A percentile compares a stretch with the other conserved stretches of the same genome.
Evolutionary conservation across 2,113 vertebrate genomes (phyloP).

Genomic region (Galemys pyrenaicus): DNA sequence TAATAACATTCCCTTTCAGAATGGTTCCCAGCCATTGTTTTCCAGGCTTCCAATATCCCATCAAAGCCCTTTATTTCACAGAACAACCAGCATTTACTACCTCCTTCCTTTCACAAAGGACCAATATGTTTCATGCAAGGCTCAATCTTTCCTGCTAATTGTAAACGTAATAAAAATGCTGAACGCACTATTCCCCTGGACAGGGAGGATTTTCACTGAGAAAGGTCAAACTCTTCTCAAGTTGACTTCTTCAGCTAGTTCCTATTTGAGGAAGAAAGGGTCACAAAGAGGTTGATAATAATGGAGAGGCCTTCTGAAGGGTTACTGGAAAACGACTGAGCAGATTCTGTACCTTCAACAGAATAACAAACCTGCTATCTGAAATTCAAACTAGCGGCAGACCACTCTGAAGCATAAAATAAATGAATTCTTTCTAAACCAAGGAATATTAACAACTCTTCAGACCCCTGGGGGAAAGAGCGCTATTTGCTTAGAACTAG

Average conservation of each 20-base stretch:
- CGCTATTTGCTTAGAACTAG: conserved; percentile 64
- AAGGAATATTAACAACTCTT: conserved; percentile 66
- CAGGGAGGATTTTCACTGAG: conserved; percentile 60
- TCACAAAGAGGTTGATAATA: background rate
- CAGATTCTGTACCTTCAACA: conserved; percentile 74
- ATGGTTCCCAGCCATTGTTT: conserved; percentile 56
- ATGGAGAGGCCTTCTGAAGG: conserved; percentile 64
- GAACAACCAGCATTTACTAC: conserved; percentile 75
- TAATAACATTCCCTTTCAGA: conserved; percentile 59
- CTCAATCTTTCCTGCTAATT: conserved; percentile 79
- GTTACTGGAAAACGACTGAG: conserved; percentile 74
- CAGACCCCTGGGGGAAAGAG: conserved; percentile 55
- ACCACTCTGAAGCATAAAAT: conserved; percentile 52
- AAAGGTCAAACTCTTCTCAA: conserved; percentile 71
- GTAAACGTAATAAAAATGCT: conserved; percentile 74
- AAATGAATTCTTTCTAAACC: conserved; percentile 57
- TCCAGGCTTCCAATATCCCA: conserved; percentile 58
- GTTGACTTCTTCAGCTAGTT: conserved; percentile 74
- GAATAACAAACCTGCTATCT: conserved; percentile 74
- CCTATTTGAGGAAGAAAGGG: conserved; percentile 70
- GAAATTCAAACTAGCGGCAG: conserved; percentile 69
- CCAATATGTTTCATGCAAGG: conserved; percentile 71
- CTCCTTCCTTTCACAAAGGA: conserved; percentile 72
- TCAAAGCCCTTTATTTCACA: conserved; percentile 65
- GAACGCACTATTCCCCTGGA: conserved; percentile 24